Conservation (phyloP, 2,888 invertebrate genomes). For the Glyphotaelius pellucidus region DNA sequence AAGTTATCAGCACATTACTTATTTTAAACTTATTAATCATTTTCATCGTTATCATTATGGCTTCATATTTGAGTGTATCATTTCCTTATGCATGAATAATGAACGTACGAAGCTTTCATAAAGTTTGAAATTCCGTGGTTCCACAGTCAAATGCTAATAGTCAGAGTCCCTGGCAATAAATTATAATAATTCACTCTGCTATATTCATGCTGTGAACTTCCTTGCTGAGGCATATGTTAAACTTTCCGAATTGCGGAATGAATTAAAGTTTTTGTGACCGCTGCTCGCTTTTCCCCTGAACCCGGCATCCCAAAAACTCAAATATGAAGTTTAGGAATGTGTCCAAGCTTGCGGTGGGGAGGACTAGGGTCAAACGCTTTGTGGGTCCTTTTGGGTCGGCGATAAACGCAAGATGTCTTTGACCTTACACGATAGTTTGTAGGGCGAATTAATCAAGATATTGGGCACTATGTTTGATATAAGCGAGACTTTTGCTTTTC, state of each 20-base stretch:
- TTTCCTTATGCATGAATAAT: neutral
- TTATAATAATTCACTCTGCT: neutral
- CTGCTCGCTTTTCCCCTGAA: neutral
- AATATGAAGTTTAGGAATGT: conserved; percentile 11
- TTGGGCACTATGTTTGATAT: neutral
- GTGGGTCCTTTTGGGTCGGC: neutral
- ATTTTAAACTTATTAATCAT: neutral
- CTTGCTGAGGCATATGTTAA: neutral
- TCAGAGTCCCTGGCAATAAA: neutral
- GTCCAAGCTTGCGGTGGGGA: conserved; percentile 17
- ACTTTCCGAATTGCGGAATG: neutral
- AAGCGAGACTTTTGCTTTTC: too few relatives aligned
- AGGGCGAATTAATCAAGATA: neutral
- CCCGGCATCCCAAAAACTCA: neutral
- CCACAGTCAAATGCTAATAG: neutral
- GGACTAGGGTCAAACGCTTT: conserved; percentile 8
- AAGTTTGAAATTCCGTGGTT: neutral
- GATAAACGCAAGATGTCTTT: conserved; percentile 20
- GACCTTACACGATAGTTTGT: neutral
- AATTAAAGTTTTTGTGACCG: conserved; percentile 2
- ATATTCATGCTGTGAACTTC: neutral
- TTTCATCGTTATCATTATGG: neutral
- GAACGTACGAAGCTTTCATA: neutral
- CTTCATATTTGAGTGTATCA: neutral
- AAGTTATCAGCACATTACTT: too few relatives aligned